Conservation (phyloP, 2,113 vertebrate species). For the Peromyscus californicus region DNA sequence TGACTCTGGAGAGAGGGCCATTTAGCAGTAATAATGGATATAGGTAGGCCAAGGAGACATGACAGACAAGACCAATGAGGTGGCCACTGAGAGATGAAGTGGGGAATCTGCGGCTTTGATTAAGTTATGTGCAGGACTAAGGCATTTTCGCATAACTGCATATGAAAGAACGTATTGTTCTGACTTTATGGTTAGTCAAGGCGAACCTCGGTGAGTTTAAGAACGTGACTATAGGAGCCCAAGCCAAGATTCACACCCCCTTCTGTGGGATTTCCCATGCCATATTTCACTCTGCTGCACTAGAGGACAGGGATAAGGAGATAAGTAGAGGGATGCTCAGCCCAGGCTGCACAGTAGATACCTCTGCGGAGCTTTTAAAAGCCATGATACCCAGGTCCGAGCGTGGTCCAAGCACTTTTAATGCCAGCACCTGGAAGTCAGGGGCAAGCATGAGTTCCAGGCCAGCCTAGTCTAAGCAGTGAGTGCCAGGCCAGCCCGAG, state of each 20-base stretch:
- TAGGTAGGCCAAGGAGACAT: neutral
- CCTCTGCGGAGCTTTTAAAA: neutral
- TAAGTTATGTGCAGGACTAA: neutral
- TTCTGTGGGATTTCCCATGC: neutral
- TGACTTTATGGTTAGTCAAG: neutral
- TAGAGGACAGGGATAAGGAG: neutral
- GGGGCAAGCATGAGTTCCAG: neutral
- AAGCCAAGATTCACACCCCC: neutral
- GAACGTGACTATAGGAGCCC: neutral
- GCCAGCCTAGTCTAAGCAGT: neutral
- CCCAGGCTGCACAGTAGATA: neutral
- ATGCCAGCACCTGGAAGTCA: neutral
- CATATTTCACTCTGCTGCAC: neutral
- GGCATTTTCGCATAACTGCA: neutral
- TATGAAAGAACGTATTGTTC: neutral
- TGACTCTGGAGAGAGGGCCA: neutral
- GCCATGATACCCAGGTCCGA: neutral
- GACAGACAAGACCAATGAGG: neutral
- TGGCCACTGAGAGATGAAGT: neutral
- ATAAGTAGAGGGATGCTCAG: neutral
- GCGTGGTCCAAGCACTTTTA: neutral
- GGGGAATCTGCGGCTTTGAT: slow-evolving; percentile 4
- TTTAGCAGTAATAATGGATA: neutral
- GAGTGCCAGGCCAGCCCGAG: neutral
- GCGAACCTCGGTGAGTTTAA: neutral